These are phyloP conservation scores for Argentina silus DNA, from an alignment of 2,797 vertebrate genomes.

Conservation along the genomic window DNA sequence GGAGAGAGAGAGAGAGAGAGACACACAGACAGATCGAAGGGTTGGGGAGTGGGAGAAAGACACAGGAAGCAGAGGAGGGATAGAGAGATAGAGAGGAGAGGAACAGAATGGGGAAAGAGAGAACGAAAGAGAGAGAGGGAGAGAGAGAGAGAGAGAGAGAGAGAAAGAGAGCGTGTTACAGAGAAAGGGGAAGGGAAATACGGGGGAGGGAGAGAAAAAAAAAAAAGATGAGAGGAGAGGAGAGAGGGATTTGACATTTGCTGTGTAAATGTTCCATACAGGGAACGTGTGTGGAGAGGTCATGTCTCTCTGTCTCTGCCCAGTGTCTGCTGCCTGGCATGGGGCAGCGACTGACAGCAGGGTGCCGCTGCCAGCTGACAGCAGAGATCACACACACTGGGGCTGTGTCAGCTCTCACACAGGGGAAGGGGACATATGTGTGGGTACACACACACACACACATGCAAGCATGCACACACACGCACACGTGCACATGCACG, in stretches of 20 bases:
- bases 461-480: neutral
- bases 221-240: neutral
- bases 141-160: neutral
- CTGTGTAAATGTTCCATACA: neutral
- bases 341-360: no score
- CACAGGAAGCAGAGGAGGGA: neutral
- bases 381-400: no score
- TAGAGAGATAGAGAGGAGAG: neutral
- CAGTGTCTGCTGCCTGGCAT: no score
- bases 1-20: conserved; percentile 8
- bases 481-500: neutral
- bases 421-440: no score
- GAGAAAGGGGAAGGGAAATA: neutral
- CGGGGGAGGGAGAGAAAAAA: neutral
- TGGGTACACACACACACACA: no score
- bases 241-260: neutral
- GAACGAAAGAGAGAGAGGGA: neutral
- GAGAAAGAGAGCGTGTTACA: neutral
- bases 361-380: no score
- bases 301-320: no score
- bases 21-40: no score
- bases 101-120: neutral
- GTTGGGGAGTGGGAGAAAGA: neutral
- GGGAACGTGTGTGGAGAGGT: neutral
- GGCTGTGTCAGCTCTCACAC: no score